phyloP scores from a whole-genome alignment of 1,140 invertebrate genomes.

The Bombus polaris region DNA sequence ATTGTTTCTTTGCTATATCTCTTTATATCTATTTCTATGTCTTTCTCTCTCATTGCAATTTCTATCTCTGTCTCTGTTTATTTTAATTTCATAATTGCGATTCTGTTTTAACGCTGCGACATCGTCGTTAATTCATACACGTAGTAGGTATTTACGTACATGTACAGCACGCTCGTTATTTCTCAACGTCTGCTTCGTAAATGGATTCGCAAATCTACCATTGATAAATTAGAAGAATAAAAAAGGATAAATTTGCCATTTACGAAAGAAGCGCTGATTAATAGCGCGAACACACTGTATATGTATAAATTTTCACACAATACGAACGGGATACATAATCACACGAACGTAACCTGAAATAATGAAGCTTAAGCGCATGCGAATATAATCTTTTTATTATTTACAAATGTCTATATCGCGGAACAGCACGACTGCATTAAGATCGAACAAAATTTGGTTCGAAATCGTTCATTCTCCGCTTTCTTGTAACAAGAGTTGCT shows the following conservation, averaged over 20 bases:
- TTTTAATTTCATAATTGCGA: conserved; percentile 24
- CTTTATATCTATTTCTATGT: conserved; percentile 36
- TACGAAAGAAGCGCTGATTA: too few species aligned
- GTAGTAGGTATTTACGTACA: not conserved
- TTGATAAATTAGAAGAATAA: too few species aligned
- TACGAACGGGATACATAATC: not conserved
- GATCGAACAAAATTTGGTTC: not conserved
- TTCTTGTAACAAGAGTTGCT: not conserved
- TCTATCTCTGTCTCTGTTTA: not conserved
- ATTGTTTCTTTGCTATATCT: conserved; percentile 37
- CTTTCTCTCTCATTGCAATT: conserved; percentile 21
- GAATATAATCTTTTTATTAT: conserved; percentile 44
- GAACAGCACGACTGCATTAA: conserved; percentile 25
- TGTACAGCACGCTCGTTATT: not conserved
- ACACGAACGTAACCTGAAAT: not conserved
- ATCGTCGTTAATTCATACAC: not conserved
- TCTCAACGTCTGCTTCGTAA: too few species aligned
- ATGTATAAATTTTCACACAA: not conserved
- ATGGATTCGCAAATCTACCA: too few species aligned
- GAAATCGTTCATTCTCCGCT: not conserved
- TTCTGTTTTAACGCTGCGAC: conserved; percentile 1
- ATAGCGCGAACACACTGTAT: not conserved
- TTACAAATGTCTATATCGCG: conserved; percentile 8
- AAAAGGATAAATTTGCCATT: too few species aligned
- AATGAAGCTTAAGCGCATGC: conserved; percentile 57